Conservation (phyloP, 2,797 vertebrate species). For the Aldrovandia affinis region DNA sequence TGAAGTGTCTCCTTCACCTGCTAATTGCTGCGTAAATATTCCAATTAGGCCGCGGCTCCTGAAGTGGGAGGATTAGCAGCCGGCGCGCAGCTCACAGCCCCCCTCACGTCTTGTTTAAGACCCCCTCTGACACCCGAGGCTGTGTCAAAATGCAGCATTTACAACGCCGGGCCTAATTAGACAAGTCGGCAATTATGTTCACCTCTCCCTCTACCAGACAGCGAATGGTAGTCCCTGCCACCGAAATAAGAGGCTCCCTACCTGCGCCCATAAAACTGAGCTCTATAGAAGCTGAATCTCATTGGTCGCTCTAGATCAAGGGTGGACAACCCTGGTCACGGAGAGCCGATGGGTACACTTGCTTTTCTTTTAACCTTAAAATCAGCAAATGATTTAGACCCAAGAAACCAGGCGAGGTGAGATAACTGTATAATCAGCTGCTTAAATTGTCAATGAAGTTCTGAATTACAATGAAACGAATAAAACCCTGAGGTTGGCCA, state of each 20-base stretch:
- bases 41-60: conserved; percentile 82
- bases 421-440: too few relatives aligned
- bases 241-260: background rate
- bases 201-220: conserved; percentile 48
- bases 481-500: background rate
- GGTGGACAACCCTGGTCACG: too few relatives aligned
- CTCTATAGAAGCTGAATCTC: background rate
- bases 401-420: too few relatives aligned
- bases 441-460: too few relatives aligned
- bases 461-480: too few relatives aligned
- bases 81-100: conserved; percentile 64
- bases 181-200: conserved; percentile 80
- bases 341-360: background rate
- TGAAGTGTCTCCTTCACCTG: conserved; percentile 81
- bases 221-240: conserved; percentile 34
- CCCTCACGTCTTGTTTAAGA: conserved; percentile 69
- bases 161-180: conserved; percentile 85
- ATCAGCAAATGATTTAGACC: too few relatives aligned
- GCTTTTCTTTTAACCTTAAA: too few relatives aligned
- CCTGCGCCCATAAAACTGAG: background rate
- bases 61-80: conserved; percentile 79
- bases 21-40: conserved; percentile 89
- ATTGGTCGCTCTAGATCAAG: background rate
- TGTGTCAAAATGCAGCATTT: conserved; percentile 72
- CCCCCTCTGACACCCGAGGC: conserved; percentile 78